These are phyloP conservation scores for Trichogramma pretiosum DNA, from an alignment of 1,140 invertebrate genomes.

Conservation along the genomic window DNA sequence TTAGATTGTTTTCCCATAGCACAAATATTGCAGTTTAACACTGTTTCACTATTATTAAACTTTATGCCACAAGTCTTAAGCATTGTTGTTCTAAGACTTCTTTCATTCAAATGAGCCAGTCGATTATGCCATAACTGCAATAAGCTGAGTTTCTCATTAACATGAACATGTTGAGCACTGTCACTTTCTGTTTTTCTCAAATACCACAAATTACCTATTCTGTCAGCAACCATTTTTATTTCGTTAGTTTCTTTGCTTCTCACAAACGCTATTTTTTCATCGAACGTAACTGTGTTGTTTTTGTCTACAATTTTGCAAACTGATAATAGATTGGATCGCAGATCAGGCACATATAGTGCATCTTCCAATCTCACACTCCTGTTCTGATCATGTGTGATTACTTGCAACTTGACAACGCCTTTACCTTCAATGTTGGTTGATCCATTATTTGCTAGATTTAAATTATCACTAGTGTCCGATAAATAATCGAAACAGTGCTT, in stretches of 20 bases:
- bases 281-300: constrained; percentile 9
- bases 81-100: no score
- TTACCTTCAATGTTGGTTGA: background rate
- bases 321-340: constrained; percentile 21
- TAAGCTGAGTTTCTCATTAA: background rate
- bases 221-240: background rate
- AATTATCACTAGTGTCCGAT: no score
- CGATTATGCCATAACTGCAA: background rate
- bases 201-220: constrained; percentile 3
- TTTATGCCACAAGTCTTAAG: no score
- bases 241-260: no score
- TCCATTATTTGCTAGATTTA: constrained; percentile 1
- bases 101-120: background rate
- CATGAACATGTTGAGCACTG: background rate
- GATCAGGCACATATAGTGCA: constrained; percentile 20
- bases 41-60: no score
- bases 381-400: background rate
- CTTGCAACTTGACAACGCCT: background rate
- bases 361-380: constrained; percentile 13
- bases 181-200: background rate
- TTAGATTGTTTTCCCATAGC: background rate
- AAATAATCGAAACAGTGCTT: background rate
- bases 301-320: constrained; percentile 18
- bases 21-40: background rate
- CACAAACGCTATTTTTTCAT: constrained; percentile 4